These are phyloP conservation scores for Nasonia longicornis DNA, from an alignment of 1,140 invertebrate species.

Conservation along the genomic window DNA sequence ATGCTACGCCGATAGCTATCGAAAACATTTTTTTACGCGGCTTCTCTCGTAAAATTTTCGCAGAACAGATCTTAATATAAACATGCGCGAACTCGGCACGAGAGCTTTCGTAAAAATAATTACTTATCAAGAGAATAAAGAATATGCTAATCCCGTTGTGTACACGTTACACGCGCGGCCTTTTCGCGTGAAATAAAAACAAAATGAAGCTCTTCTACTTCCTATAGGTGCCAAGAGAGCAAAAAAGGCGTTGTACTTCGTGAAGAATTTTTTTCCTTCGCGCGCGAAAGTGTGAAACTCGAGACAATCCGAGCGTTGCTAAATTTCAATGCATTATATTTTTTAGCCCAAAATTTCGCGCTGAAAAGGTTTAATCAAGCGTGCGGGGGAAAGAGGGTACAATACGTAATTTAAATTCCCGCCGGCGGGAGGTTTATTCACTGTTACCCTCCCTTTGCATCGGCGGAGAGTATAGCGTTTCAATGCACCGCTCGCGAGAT, in stretches of 20 bases:
- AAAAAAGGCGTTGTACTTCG: background rate
- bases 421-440: conserved; percentile 36
- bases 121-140: no score
- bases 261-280: background rate
- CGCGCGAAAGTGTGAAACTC: conserved; percentile 7
- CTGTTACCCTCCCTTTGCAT: conserved; percentile 20
- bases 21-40: no score
- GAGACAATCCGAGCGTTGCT: conserved; percentile 20
- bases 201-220: no score
- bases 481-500: conserved; percentile 30
- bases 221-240: background rate
- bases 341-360: conserved; percentile 24
- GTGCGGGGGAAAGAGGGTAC: conserved; percentile 27
- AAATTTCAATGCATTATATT: conserved; percentile 18
- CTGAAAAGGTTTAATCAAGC: conserved; percentile 47
- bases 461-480: conserved; percentile 1
- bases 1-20: background rate
- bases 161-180: no score
- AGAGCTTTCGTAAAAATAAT: no score
- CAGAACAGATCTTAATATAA: no score
- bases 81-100: no score
- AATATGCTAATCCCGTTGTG: no score
- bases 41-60: no score
- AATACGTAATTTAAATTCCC: conserved; percentile 44
- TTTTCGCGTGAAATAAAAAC: no score